Evolutionary conservation across 2,888 invertebrate genomes (phyloP).

Genomic region (Argyresthia albistria): DNA sequence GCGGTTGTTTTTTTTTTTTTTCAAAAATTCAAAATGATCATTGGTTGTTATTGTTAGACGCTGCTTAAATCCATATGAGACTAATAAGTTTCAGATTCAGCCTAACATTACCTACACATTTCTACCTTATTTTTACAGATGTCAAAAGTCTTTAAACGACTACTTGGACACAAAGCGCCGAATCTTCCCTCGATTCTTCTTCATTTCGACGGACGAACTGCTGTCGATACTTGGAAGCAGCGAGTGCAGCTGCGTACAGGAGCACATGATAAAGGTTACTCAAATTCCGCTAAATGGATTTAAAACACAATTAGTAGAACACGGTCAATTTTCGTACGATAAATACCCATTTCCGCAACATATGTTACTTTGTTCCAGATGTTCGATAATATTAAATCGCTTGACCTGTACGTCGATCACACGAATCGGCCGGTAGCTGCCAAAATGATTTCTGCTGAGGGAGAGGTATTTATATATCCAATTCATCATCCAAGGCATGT

Average conservation of each 20-base stretch:
- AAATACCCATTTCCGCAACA: background rate
- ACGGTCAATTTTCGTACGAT: too few relatives aligned
- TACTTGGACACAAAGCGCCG: conserved; percentile 91
- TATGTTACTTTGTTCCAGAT: conserved; percentile 70
- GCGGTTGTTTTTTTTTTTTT: too few relatives aligned
- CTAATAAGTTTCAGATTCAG: background rate
- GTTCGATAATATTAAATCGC: conserved; percentile 90
- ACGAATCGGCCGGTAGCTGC: conserved; percentile 78
- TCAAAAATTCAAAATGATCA: too few relatives aligned
- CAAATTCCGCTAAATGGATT: too few relatives aligned
- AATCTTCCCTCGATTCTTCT: conserved; percentile 92
- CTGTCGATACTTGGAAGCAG: conserved; percentile 91
- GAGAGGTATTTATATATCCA: conserved; percentile 71
- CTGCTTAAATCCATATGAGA: too few relatives aligned
- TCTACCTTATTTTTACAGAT: conserved; percentile 38
- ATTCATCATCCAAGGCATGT: background rate
- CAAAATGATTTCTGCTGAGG: conserved; percentile 91
- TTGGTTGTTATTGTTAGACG: too few relatives aligned
- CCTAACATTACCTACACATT: background rate
- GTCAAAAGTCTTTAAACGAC: conserved; percentile 93
- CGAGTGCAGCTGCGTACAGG: conserved; percentile 87
- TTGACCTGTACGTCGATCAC: conserved; percentile 78
- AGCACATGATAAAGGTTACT: conserved; percentile 93
- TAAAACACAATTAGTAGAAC: too few relatives aligned
- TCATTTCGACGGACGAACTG: conserved; percentile 94